A percentile compares a stretch with the other conserved stretches of the same genome.
phyloP scores from a whole-genome alignment of 2,888 invertebrate genomes.

The Prosapia bicincta region DNA sequence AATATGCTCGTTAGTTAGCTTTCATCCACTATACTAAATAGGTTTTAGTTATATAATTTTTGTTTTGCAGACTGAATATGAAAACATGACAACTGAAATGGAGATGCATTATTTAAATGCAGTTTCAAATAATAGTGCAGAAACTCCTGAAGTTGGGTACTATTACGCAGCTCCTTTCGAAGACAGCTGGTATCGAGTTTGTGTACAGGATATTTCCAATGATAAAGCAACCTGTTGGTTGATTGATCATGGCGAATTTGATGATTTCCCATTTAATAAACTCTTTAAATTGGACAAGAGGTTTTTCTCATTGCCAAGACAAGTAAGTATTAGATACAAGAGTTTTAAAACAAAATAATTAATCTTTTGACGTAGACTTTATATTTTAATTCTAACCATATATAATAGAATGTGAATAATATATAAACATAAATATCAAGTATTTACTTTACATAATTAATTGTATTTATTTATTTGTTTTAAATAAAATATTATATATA shows the following conservation, averaged over 20 bases:
- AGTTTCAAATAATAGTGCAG: slow-evolving; percentile 44
- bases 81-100: slow-evolving; percentile 53
- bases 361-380: too few relatives aligned
- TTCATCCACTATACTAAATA: too few relatives aligned
- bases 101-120: slow-evolving; percentile 52
- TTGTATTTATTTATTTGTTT: too few relatives aligned
- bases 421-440: too few relatives aligned
- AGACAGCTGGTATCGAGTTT: slow-evolving; percentile 57
- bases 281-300: slow-evolving; percentile 60
- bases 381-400: too few relatives aligned
- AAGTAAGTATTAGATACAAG: slow-evolving; percentile 50
- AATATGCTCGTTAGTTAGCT: too few relatives aligned
- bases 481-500: too few relatives aligned
- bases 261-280: slow-evolving; percentile 51
- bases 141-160: slow-evolving; percentile 41
- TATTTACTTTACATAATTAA: too few relatives aligned
- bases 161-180: slow-evolving; percentile 47
- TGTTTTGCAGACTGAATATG: slow-evolving; percentile 49
- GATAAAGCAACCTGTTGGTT: slow-evolving; percentile 59
- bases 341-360: background rate
- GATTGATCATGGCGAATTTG: slow-evolving; percentile 73
- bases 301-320: slow-evolving; percentile 64
- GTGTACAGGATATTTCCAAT: slow-evolving; percentile 51
- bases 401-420: too few relatives aligned
- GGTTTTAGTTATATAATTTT: too few relatives aligned